Percentiles rank a stretch among this genome's conserved stretches.
These are phyloP conservation scores for Probosciger aterrimus DNA, from an alignment of 2,113 vertebrate species.

Conservation along the genomic window DNA sequence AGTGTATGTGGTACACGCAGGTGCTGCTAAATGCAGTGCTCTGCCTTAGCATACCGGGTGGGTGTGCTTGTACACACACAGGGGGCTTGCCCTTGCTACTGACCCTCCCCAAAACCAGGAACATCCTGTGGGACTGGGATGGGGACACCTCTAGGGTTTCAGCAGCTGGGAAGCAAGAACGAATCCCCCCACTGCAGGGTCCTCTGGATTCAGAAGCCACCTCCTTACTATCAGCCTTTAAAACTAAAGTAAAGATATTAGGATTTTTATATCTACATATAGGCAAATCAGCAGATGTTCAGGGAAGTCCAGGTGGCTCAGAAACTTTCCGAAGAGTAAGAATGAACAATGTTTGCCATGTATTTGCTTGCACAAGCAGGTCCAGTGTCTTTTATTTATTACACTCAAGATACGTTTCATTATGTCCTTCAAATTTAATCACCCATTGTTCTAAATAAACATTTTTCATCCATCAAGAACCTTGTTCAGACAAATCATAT, in stretches of 20 bases:
- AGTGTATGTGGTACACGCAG: rapidly evolving
- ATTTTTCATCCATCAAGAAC: not conserved
- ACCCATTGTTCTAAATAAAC: not conserved
- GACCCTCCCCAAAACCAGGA: not conserved
- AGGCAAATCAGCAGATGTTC: not conserved
- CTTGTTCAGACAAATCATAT: not conserved
- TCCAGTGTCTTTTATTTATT: not conserved
- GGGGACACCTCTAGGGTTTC: not conserved
- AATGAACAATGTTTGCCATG: not conserved
- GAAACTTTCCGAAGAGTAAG: not conserved
- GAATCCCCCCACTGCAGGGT: not conserved
- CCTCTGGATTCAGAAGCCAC: not conserved
- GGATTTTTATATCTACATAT: not conserved
- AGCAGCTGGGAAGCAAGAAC: not conserved
- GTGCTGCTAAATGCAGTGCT: not conserved
- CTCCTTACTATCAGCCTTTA: not conserved
- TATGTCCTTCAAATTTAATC: not conserved
- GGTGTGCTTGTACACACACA: rapidly evolving
- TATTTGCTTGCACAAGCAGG: not conserved
- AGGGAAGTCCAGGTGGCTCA: not conserved
- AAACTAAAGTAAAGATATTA: not conserved
- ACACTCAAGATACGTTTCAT: not conserved
- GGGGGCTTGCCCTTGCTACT: not conserved
- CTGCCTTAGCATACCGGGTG: rapidly evolving
- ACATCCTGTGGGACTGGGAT: not conserved